phyloP scores from a whole-genome alignment of 2,888 invertebrate species.

The Eupithecia insigniata region DNA sequence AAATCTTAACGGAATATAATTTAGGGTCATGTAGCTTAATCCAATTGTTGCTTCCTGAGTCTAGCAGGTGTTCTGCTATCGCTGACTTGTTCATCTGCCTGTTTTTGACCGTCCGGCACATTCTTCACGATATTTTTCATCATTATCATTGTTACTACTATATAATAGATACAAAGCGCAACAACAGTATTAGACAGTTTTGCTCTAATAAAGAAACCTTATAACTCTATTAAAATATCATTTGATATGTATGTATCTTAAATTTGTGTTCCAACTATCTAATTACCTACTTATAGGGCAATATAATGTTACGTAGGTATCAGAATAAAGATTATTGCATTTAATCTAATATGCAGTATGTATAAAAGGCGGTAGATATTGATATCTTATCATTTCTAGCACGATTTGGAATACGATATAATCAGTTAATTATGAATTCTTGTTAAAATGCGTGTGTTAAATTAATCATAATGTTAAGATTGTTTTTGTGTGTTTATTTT shows the following conservation, averaged over 20 bases:
- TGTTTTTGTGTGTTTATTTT: conserved; percentile 44
- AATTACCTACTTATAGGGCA: background rate
- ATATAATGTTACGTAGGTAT: conserved; percentile 8
- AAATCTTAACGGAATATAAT: too few relatives aligned
- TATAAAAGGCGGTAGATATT: background rate
- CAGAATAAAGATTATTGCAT: background rate
- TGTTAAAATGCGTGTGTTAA: background rate
- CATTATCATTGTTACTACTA: too few relatives aligned
- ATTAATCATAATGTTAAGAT: conserved; percentile 41
- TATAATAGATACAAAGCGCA: too few relatives aligned
- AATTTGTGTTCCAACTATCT: background rate
- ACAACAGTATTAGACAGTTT: too few relatives aligned
- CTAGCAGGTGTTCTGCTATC: too few relatives aligned
- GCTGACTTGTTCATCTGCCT: too few relatives aligned
- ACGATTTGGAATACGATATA: background rate
- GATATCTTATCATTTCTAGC: conserved; percentile 5
- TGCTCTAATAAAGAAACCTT: too few relatives aligned
- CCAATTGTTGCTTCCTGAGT: too few relatives aligned
- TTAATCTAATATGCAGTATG: background rate
- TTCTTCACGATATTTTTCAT: too few relatives aligned
- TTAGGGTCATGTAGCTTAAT: too few relatives aligned
- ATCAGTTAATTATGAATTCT: conserved; percentile 13
- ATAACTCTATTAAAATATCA: background rate
- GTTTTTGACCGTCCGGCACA: too few relatives aligned
- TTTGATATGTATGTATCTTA: background rate